Conservation (phyloP, 2,888 invertebrate genomes). For the Troides aeacus region DNA sequence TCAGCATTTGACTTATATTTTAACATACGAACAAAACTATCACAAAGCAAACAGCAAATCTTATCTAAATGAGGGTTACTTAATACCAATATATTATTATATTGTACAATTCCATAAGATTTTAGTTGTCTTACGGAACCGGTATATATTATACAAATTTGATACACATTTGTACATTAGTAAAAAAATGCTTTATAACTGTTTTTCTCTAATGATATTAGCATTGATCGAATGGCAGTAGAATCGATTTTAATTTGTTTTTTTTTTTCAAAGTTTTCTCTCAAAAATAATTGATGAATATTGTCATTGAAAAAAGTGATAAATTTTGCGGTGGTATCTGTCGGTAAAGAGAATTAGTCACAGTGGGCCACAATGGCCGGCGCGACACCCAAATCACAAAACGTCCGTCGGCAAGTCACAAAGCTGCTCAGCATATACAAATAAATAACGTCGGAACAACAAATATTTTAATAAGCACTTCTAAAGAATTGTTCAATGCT, state of each 20-base stretch:
- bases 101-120: too few species aligned
- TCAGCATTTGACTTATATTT: conserved; percentile 44
- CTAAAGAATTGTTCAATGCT: conserved; percentile 72
- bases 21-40: neutral
- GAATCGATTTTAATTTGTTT: too few species aligned
- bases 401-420: conserved; percentile 62
- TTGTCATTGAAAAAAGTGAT: conserved; percentile 39
- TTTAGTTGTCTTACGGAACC: too few species aligned
- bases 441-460: conserved; percentile 77
- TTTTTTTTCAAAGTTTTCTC: too few species aligned
- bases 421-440: conserved; percentile 71
- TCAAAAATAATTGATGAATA: neutral
- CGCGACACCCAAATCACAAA: conserved; percentile 59
- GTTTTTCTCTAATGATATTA: too few species aligned
- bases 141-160: too few species aligned
- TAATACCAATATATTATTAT: too few species aligned
- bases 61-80: neutral
- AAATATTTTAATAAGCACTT: conserved; percentile 79
- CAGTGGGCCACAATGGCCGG: conserved; percentile 62
- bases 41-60: neutral
- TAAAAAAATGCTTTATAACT: too few species aligned
- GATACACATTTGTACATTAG: too few species aligned
- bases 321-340: conserved; percentile 66
- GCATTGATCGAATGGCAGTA: too few species aligned
- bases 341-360: conserved; percentile 63